A percentile compares a stretch with the other conserved stretches of the same genome.
phyloP scores from a whole-genome alignment of 2,888 invertebrate genomes.

The Dioctria linearis region DNA sequence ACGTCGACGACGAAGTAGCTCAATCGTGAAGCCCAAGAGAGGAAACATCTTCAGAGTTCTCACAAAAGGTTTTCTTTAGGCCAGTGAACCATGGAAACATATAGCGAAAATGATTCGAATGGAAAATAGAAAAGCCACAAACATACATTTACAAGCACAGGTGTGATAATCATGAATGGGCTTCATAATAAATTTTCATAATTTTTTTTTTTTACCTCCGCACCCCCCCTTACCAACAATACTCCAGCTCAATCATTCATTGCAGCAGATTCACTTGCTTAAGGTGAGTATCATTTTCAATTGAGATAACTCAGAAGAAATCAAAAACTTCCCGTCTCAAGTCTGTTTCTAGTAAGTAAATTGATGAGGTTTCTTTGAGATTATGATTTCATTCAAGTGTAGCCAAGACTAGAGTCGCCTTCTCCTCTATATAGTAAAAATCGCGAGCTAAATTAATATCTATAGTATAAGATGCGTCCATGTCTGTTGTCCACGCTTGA shows the following conservation, averaged over 20 bases:
- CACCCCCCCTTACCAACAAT: too few species aligned
- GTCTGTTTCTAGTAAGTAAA: background rate
- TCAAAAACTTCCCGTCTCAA: background rate
- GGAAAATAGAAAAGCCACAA: conserved; percentile 54
- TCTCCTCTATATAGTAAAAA: background rate
- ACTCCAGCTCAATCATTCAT: conserved; percentile 12
- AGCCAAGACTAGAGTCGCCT: background rate
- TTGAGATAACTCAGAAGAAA: conserved; percentile 9
- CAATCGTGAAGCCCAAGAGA: conserved; percentile 2
- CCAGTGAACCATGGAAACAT: conserved; percentile 56
- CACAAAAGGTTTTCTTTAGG: conserved; percentile 54
- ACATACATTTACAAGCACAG: conserved; percentile 16
- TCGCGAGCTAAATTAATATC: background rate
- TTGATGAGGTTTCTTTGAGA: conserved; percentile 8
- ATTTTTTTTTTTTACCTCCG: background rate
- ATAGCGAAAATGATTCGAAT: conserved; percentile 12
- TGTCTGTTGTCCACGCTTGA: conserved; percentile 42
- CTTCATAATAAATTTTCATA: conserved; percentile 7
- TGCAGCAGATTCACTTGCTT: background rate
- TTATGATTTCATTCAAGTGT: background rate
- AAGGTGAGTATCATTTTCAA: conserved; percentile 1
- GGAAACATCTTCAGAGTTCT: conserved; percentile 43
- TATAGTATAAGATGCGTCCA: background rate
- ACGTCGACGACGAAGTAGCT: conserved; percentile 33
- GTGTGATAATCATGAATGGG: background rate